Conservation (phyloP, 2,113 vertebrate genomes). For the Megaleporinus macrocephalus region DNA sequence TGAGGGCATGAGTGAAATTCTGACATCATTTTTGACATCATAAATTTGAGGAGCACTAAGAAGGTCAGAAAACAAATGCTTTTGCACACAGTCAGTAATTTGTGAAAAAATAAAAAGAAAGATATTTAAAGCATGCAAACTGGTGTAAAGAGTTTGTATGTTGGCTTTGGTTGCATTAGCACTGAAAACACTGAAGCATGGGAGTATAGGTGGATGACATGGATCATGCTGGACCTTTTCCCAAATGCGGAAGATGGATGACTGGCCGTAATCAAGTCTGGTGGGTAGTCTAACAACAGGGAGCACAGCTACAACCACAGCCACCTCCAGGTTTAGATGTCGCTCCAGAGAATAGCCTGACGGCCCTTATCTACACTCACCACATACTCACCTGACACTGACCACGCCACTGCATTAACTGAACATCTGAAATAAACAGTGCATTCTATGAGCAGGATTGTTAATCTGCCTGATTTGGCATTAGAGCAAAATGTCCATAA, state of each 20-base stretch:
- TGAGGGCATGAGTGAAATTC: background rate
- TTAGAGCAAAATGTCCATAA: background rate
- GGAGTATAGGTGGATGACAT: background rate
- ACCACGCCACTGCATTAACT: slow-evolving; percentile 86
- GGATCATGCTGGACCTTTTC: background rate
- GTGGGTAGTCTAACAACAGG: slow-evolving; percentile 5
- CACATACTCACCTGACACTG: slow-evolving; percentile 77
- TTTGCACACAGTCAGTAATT: background rate
- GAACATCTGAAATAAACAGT: slow-evolving; percentile 69
- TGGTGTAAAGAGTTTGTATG: background rate
- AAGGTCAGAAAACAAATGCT: background rate
- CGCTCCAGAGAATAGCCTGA: slow-evolving; percentile 84
- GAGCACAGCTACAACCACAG: background rate
- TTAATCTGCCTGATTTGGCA: background rate
- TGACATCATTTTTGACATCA: background rate
- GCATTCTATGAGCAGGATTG: background rate
- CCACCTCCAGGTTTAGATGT: slow-evolving; percentile 66
- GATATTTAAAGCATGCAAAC: background rate
- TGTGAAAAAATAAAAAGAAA: background rate
- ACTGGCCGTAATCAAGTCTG: background rate
- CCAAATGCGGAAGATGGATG: background rate
- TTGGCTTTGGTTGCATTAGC: background rate
- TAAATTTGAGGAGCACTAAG: background rate
- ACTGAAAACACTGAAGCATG: background rate
- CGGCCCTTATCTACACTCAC: slow-evolving; percentile 85